These are phyloP conservation scores for Saguinus midas DNA, from an alignment of 2,113 vertebrate species.

Conservation along the genomic window DNA sequence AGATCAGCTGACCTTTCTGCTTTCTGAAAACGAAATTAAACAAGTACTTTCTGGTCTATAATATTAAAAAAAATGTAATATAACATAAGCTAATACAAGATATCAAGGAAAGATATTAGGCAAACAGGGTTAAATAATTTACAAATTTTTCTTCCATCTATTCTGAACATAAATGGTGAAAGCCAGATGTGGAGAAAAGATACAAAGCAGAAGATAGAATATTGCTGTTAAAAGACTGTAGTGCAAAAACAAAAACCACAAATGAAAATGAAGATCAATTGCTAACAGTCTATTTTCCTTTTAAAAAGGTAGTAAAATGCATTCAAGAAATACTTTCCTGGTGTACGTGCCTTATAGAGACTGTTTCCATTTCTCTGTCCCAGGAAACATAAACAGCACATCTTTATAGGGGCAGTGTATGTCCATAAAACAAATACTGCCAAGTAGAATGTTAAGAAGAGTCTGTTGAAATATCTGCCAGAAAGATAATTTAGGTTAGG, in stretches of 20 bases:
- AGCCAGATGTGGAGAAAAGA: neutral
- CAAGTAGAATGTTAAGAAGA: neutral
- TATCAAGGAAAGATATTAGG: neutral
- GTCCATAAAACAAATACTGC: neutral
- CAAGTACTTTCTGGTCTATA: neutral
- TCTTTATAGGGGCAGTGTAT: neutral
- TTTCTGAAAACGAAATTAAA: neutral
- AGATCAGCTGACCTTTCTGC: neutral
- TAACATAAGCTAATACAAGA: neutral
- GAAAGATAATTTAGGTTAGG: neutral
- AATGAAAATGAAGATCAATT: constrained; percentile 28
- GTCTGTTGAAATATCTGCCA: neutral
- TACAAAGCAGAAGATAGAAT: neutral
- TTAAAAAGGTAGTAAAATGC: neutral
- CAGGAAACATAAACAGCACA: neutral
- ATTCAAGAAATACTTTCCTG: neutral
- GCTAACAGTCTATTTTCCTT: constrained; percentile 30
- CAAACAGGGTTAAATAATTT: constrained; percentile 9
- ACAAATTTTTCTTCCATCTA: neutral
- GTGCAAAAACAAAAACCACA: constrained; percentile 23
- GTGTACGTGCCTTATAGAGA: neutral
- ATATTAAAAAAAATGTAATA: constrained; percentile 26
- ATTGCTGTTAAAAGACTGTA: constrained; percentile 29
- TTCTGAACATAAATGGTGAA: neutral
- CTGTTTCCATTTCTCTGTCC: neutral